phyloP scores from a whole-genome alignment of 2,888 invertebrate species.

The Drosophila ustulata region DNA sequence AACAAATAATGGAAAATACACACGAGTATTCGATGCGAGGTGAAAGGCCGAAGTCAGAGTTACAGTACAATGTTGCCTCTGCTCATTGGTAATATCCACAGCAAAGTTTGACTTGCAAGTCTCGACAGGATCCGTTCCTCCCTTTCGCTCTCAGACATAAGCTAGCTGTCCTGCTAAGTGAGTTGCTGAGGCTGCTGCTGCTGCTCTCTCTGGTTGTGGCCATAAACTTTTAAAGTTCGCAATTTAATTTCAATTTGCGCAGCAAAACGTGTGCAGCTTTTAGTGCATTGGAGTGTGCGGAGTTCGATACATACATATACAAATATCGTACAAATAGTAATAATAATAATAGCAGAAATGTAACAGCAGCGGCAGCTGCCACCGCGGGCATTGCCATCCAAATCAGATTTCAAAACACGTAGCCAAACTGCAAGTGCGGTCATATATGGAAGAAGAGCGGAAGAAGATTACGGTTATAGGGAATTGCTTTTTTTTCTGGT shows the following conservation, averaged over 20 bases:
- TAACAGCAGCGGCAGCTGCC: slow-evolving; percentile 26
- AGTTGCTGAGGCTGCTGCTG: slow-evolving; percentile 21
- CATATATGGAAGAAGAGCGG: neutral
- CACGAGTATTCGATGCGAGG: neutral
- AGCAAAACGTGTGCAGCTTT: slow-evolving; percentile 44
- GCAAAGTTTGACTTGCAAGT: slow-evolving; percentile 25
- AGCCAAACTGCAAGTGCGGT: slow-evolving; percentile 32
- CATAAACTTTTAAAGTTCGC: slow-evolving; percentile 78
- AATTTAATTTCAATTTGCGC: slow-evolving; percentile 80
- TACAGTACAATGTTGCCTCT: slow-evolving; percentile 24
- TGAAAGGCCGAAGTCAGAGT: slow-evolving; percentile 1
- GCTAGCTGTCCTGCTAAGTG: slow-evolving; percentile 32
- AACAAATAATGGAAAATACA: slow-evolving; percentile 33
- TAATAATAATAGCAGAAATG: slow-evolving; percentile 56
- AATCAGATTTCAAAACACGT: slow-evolving; percentile 77
- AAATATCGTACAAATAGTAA: slow-evolving; percentile 51
- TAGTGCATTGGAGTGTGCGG: neutral
- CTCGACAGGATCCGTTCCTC: slow-evolving; percentile 14
- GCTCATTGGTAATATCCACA: slow-evolving; percentile 27
- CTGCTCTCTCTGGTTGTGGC: slow-evolving; percentile 48
- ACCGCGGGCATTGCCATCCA: slow-evolving; percentile 25
- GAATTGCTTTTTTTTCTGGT: slow-evolving; percentile 17
- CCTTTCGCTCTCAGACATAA: neutral
- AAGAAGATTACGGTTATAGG: slow-evolving; percentile 29
- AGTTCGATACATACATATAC: slow-evolving; percentile 27